A percentile compares a stretch with the other conserved stretches of the same genome.
Conservation (phyloP, 2,888 invertebrate genomes). For the Pemphredon lugubris region DNA sequence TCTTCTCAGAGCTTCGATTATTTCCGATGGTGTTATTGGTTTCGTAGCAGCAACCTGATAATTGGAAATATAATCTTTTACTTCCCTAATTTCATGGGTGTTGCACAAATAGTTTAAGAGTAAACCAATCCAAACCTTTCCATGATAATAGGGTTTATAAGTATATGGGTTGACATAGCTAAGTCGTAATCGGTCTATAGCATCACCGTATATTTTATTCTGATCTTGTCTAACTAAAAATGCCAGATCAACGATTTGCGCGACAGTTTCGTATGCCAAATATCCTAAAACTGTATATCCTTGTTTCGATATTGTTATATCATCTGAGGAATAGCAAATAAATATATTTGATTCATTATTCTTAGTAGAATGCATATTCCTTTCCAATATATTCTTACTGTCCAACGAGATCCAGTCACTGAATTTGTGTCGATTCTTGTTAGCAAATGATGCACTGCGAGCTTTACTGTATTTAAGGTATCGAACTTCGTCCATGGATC, state of each 20-base stretch:
- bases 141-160: constrained; percentile 77
- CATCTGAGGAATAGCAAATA: constrained; percentile 72
- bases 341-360: not conserved
- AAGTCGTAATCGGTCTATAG: constrained; percentile 86
- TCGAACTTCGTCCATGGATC: constrained; percentile 81
- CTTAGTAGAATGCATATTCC: not conserved
- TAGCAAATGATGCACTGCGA: constrained; percentile 87
- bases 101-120: not conserved
- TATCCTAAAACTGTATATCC: constrained; percentile 91
- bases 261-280: constrained; percentile 94
- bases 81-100: constrained; percentile 4
- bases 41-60: constrained; percentile 83
- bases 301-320: constrained; percentile 84
- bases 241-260: constrained; percentile 92
- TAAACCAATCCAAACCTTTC: constrained; percentile 65
- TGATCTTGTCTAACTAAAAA: constrained; percentile 91
- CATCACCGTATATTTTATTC: constrained; percentile 86
- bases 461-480: constrained; percentile 92
- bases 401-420: constrained; percentile 75
- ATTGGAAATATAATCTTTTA: constrained; percentile 5
- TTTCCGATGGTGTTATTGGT: constrained; percentile 90
- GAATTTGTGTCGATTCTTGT: constrained; percentile 81
- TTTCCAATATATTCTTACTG: constrained; percentile 62
- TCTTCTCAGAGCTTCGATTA: constrained; percentile 91
- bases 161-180: constrained; percentile 84